Percentiles rank a stretch among this genome's conserved stretches.
These are phyloP conservation scores for Sebastes minor DNA, from an alignment of 2,797 vertebrate genomes.

Conservation along the genomic window DNA sequence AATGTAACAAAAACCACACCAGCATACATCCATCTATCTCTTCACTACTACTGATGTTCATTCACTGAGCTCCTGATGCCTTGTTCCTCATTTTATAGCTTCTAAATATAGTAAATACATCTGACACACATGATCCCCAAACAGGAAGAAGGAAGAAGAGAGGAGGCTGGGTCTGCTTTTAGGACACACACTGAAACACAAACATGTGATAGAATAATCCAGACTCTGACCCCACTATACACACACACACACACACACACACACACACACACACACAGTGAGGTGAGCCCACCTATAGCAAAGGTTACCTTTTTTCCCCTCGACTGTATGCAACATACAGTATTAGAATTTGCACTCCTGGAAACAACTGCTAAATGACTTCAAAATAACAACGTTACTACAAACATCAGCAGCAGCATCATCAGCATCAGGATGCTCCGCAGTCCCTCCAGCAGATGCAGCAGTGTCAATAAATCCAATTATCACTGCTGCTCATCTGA, in stretches of 20 bases:
- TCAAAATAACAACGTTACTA: background rate
- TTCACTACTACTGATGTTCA: background rate
- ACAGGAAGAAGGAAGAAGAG: background rate
- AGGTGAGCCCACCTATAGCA: constrained; percentile 18
- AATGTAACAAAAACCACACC: background rate
- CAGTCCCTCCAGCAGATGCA: constrained; percentile 42
- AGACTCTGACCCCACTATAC: background rate
- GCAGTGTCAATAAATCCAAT: constrained; percentile 38
- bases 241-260: background rate
- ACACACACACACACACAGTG: background rate
- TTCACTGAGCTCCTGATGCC: background rate
- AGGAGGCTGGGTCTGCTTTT: background rate
- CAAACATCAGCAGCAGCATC: background rate
- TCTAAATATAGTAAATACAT: constrained; percentile 6
- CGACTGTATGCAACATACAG: background rate
- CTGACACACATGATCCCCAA: background rate
- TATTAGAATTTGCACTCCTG: background rate
- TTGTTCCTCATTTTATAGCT: constrained; percentile 16
- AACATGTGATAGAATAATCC: background rate
- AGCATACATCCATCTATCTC: background rate
- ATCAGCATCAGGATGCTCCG: constrained; percentile 11
- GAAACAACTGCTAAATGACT: background rate
- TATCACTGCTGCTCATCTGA: background rate
- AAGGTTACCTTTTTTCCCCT: background rate
- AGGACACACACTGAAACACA: background rate